Conservation (phyloP, 2,888 invertebrate species). For the Schizotus pectinicornis region DNA sequence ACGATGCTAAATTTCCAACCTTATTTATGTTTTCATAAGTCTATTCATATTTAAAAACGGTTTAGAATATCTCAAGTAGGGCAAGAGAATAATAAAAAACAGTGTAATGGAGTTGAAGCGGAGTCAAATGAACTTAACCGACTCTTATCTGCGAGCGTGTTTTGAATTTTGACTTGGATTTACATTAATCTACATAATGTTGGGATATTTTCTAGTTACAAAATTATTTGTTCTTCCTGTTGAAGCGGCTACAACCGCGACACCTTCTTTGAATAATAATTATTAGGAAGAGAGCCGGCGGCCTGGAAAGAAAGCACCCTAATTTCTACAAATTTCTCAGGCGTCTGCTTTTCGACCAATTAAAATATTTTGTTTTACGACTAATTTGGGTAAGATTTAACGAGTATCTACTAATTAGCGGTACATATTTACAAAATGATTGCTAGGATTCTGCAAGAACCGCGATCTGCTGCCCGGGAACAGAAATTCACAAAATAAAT, state of each 20-base stretch:
- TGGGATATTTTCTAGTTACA: constrained; percentile 22
- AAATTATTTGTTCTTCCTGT: constrained; percentile 22
- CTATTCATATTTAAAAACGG: constrained; percentile 29
- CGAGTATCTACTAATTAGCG: too few relatives aligned
- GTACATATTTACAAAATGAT: too few relatives aligned
- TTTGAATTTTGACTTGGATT: constrained; percentile 34
- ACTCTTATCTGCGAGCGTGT: constrained; percentile 32
- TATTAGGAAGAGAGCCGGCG: background rate
- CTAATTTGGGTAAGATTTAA: too few relatives aligned
- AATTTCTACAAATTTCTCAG: too few relatives aligned
- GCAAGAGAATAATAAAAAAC: constrained; percentile 22
- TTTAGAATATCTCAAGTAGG: constrained; percentile 29
- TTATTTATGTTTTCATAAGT: constrained; percentile 25
- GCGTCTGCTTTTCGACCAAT: too few relatives aligned
- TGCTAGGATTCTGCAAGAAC: too few relatives aligned
- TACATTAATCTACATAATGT: constrained; percentile 37
- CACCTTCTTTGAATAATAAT: constrained; percentile 2
- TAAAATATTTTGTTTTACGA: too few relatives aligned
- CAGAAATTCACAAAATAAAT: too few relatives aligned
- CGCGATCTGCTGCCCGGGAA: too few relatives aligned
- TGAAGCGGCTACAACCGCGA: constrained; percentile 3
- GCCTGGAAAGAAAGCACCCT: too few relatives aligned
- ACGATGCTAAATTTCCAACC: constrained; percentile 18
- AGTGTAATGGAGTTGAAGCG: constrained; percentile 27
- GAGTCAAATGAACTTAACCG: constrained; percentile 30